Base-by-base conservation (phyloP, 2,888 invertebrate species). In the Eupithecia vulgata region DNA sequence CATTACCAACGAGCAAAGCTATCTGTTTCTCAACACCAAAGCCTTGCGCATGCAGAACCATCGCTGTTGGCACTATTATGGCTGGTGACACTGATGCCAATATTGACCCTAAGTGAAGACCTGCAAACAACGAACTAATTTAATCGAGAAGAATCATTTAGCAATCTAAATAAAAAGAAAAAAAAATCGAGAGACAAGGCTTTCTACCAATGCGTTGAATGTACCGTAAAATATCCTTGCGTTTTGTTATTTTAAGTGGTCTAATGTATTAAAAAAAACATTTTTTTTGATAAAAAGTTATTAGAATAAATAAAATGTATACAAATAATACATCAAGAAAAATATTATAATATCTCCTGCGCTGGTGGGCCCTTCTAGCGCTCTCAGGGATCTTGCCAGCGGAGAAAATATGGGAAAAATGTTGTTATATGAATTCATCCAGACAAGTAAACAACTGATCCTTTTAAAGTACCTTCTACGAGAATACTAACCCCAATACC, bases 1-100 rank as follows among this genome's bases (percentile, higher is more conserved):
- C 97, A 5, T 99, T 99, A 65, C 98, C 98, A 40, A 99, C 97
- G 71, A 99, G 94, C 0, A 98, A 97, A 0, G 99, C 98, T 67
- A 99, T 97, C 65, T 99, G 98, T 93, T 98, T 98, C 77, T 97
- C 97, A 0, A 97, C 96, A 5, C 99, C 99, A 81, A 98, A 97
- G 0, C 98, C 98, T 87, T 96, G 96, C 61, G 96, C 95, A 37
- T 97, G 95, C 35, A 99, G 93, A 52, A 96, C 95, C 85, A 98
- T 95, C 62, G 98, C 95, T 75, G 97, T 97, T 0, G 99, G 99
- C 1, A 99, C 99, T 7, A 99, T 97, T 5, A 99, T 98, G 1
- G 99, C 99, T 5, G 99, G 99, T 0, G 99, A 98, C 1, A 99
- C 99, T 3, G 99, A 99, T 0, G 98, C 97, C 71, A 98, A 94